Conservation (phyloP, 2,888 invertebrate species). For the Epinotia demarniana region DNA sequence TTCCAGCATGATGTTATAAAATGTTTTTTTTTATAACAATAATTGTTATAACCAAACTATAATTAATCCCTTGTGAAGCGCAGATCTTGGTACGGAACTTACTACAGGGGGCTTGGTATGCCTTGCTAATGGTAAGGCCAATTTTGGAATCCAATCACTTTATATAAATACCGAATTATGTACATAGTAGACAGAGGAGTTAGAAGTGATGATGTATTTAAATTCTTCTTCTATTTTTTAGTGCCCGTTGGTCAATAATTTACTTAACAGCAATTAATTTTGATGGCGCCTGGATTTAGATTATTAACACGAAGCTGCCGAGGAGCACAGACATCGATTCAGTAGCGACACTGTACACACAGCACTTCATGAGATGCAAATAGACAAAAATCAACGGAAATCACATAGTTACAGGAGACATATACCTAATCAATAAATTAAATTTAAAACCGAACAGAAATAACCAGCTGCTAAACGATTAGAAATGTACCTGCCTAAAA, state of each 20-base stretch:
- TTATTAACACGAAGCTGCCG: slow-evolving; percentile 24
- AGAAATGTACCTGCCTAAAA: background rate
- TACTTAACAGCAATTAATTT: background rate
- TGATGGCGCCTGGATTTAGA: slow-evolving; percentile 9
- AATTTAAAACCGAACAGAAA: background rate
- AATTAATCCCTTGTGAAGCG: slow-evolving; percentile 7
- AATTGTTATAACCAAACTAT: background rate
- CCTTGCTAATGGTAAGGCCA: slow-evolving; percentile 13
- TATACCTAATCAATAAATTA: background rate
- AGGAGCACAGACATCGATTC: slow-evolving; percentile 33
- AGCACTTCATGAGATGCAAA: slow-evolving; percentile 27
- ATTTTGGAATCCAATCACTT: background rate
- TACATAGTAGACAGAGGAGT: background rate
- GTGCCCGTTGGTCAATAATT: slow-evolving; percentile 7
- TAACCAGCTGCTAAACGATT: background rate
- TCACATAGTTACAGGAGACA: background rate
- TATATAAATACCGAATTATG: background rate
- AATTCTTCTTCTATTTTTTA: slow-evolving; percentile 6
- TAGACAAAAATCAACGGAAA: background rate
- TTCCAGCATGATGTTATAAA: background rate
- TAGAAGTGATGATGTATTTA: background rate
- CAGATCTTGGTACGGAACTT: background rate
- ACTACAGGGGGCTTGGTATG: background rate
- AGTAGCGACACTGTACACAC: slow-evolving; percentile 26
- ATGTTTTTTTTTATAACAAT: background rate